Percentiles rank a stretch among this genome's conserved stretches.
These are phyloP conservation scores for Tribolium madens DNA, from an alignment of 1,140 invertebrate species.

Conservation along the genomic window DNA sequence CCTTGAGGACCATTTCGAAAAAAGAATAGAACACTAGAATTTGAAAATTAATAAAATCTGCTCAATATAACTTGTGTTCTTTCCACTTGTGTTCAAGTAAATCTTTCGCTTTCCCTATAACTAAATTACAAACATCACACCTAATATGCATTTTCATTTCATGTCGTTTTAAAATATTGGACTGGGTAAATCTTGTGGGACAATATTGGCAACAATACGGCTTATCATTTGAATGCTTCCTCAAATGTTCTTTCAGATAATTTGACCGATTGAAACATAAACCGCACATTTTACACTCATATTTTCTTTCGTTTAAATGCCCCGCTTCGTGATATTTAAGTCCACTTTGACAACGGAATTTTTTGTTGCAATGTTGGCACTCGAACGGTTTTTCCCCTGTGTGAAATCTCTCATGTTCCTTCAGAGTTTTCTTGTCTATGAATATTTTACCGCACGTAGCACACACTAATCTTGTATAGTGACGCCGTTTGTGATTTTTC, in stretches of 20 bases:
- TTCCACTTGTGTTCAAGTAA: neutral
- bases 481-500: conserved; percentile 55
- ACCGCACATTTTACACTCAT: conserved; percentile 75
- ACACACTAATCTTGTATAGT: conserved; percentile 59
- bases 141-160: neutral
- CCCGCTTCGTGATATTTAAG: neutral
- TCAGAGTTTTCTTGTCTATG: conserved; percentile 52
- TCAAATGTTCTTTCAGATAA: neutral
- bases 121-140: neutral
- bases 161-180: neutral
- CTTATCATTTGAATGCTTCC: neutral
- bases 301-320: conserved; percentile 65
- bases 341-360: conserved; percentile 4
- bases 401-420: conserved; percentile 54
- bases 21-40: conserved; percentile 39
- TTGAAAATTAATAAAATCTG: neutral
- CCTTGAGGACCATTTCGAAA: conserved; percentile 39
- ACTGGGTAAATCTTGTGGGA: neutral
- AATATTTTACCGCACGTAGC: conserved; percentile 52
- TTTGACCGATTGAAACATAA: conserved; percentile 69
- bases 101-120: neutral
- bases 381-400: no score
- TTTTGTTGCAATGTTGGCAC: conserved; percentile 46
- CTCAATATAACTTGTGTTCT: neutral
- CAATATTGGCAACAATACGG: neutral